Base-by-base conservation (phyloP, 2,888 invertebrate species). In the Augochlorella aurata region DNA sequence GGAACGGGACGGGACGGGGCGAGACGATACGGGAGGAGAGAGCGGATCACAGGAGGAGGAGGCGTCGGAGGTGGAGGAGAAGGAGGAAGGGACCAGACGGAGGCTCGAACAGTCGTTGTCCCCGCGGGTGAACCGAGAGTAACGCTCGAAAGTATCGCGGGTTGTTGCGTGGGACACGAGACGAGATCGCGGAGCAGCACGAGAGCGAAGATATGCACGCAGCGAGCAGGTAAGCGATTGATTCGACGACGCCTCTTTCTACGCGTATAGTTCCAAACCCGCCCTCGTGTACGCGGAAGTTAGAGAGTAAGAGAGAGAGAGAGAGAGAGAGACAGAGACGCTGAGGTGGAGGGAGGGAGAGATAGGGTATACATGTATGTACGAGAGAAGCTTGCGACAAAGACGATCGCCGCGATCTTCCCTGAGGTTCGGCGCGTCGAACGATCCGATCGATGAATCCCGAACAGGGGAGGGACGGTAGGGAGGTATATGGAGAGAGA, bases 201-300 rank as follows among this genome's bases (percentile, higher is more conserved):
- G 81, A 74, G 81, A 70, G 81, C 58, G 58, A 71, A 79, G 79
- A 71, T 79, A 58, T 61, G 71, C 71, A 72, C 77, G 67, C 71
- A 79, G 67, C 76, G 71, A 67, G 76, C 70, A 78, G 82, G 82
- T 76, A 78, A 79, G 83, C 82, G 82, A 82, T 82, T 84, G 83
- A 84, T 77, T 58, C 66, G 83, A 83, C 83, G 78, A 83, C 83
- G 83, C 82, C 82, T 83, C 44, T 73, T 61, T 74, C 38, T 61
- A 12, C 69, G 29, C n/a, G 63, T 52, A 69, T n/a, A 58, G 24
- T 14, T 24, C 14, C 18, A 54, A 63, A 69, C n/a, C 66, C 74
- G 54, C 52, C 49, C 70, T 73, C 61, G 77, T 72, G 72, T 21
- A 12, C 29, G 24, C 45, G 45, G 3, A 58, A 54, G 70, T 16